Conservation (phyloP, 2,113 vertebrate genomes). For the Phainopepla nitens region DNA sequence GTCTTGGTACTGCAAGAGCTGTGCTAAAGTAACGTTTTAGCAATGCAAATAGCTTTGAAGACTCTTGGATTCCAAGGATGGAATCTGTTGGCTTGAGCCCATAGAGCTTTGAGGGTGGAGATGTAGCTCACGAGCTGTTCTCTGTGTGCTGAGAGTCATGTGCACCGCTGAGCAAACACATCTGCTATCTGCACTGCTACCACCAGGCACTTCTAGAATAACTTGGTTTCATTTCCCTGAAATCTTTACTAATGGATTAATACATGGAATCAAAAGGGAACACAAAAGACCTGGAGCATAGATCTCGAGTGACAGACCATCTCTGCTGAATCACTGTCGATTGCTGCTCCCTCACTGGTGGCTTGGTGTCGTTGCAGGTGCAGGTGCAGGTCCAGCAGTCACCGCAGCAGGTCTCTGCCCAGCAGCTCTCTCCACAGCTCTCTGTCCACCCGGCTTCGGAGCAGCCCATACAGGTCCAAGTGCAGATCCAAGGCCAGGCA, state of each 20-base stretch:
- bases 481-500: constrained; percentile 93
- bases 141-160: background rate
- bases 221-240: background rate
- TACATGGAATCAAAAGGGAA: background rate
- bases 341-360: constrained; percentile 20
- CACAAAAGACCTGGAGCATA: background rate
- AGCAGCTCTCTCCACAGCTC: constrained; percentile 91
- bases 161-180: background rate
- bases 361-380: constrained; percentile 67
- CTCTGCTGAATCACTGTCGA: rapidly evolving
- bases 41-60: background rate
- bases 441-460: constrained; percentile 87
- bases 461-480: constrained; percentile 94
- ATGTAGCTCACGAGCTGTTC: background rate
- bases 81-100: background rate
- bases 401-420: constrained; percentile 78
- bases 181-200: background rate
- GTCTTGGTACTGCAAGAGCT: background rate
- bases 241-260: background rate
- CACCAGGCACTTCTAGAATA: background rate
- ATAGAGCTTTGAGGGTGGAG: background rate
- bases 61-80: background rate
- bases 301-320: background rate
- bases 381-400: constrained; percentile 85
- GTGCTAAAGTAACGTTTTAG: background rate